Evolutionary conservation across 2,113 vertebrate species (phyloP).

Genomic region (Sceloporus tristichus): DNA sequence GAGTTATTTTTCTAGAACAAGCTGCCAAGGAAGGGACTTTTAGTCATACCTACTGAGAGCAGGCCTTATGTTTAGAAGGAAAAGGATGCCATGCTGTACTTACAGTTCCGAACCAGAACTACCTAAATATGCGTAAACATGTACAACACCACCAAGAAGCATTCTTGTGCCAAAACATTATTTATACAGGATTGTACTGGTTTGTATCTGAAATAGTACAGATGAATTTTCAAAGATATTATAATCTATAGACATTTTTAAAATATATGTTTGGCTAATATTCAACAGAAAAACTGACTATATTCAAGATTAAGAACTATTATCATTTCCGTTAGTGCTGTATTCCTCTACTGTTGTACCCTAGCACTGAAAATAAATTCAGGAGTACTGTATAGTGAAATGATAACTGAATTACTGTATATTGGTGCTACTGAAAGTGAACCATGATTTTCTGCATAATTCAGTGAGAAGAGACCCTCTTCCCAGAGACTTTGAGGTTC

Average conservation of each 20-base stretch:
- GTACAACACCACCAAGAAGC: background rate
- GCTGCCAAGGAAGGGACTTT: background rate
- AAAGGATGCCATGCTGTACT: background rate
- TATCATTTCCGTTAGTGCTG: fast-evolving
- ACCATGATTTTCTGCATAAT: fast-evolving
- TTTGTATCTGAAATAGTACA: background rate
- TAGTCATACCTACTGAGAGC: slow-evolving; percentile 8
- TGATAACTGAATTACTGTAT: background rate
- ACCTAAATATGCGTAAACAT: background rate
- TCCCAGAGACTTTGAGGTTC: slow-evolving; percentile 3
- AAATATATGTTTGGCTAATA: background rate
- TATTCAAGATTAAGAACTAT: background rate
- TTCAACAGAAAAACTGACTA: background rate
- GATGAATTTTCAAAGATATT: background rate
- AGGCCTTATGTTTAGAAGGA: slow-evolving; percentile 1
- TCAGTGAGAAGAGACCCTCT: background rate
- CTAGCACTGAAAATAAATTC: background rate
- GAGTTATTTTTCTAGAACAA: background rate
- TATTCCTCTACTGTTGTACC: background rate
- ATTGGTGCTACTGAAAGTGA: fast-evolving
- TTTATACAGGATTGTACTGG: background rate
- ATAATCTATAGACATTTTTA: background rate
- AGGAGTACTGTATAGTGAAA: background rate
- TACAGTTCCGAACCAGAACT: slow-evolving; percentile 9
- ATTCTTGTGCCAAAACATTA: background rate